Evolutionary conservation across 2,113 vertebrate genomes (phyloP).

Genomic region (Cephalopterus ornatus): DNA sequence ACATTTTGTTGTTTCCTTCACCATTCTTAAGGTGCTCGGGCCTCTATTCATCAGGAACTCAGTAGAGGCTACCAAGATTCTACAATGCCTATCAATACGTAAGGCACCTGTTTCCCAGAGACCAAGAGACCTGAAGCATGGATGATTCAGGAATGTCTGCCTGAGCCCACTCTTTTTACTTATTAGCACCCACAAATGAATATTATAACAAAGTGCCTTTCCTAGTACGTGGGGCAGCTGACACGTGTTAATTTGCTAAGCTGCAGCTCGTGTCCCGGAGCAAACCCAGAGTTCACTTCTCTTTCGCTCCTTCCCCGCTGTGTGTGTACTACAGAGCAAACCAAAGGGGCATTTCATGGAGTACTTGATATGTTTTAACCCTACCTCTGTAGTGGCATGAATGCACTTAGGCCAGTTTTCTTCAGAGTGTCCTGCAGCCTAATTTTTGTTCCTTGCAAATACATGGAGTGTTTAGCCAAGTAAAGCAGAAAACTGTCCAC

Average conservation of each 20-base stretch:
- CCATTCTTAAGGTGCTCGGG: neutral
- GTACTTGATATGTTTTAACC: neutral
- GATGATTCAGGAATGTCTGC: neutral
- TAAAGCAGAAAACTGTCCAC: neutral
- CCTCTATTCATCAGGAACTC: neutral
- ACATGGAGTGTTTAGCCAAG: neutral
- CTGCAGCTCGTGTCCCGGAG: neutral
- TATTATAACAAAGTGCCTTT: neutral
- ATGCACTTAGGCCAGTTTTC: neutral
- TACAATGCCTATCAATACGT: neutral
- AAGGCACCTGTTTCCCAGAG: neutral
- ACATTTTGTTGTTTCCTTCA: neutral
- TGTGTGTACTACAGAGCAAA: rapidly evolving
- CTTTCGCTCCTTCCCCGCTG: neutral
- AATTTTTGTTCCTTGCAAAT: neutral
- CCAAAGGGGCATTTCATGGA: neutral
- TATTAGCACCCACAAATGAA: rapidly evolving
- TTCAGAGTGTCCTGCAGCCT: neutral
- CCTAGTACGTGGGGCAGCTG: rapidly evolving
- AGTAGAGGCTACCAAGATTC: neutral
- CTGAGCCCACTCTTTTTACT: neutral
- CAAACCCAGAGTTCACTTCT: neutral
- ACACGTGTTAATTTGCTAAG: neutral
- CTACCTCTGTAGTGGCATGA: neutral
- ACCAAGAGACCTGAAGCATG: neutral